Percentiles rank a stretch among this genome's conserved stretches.
Evolutionary conservation across 2,888 invertebrate species (phyloP).

Genomic region (Xestobium rufovillosum): DNA sequence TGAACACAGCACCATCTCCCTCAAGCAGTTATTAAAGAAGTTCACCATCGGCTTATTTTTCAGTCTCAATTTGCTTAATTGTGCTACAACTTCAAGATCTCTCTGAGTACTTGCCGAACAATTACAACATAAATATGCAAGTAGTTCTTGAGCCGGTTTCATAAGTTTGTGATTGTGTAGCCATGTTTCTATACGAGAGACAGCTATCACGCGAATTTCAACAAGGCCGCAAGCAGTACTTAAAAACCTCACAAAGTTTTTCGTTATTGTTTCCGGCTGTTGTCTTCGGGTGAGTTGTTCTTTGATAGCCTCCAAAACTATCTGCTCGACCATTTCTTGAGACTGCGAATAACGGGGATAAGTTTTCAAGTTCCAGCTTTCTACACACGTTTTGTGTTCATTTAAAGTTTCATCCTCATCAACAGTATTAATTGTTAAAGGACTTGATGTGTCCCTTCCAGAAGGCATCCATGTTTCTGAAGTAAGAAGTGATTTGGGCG

Average conservation of each 20-base stretch:
- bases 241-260: conserved; percentile 80
- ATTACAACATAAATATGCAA: conserved; percentile 87
- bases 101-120: conserved; percentile 62
- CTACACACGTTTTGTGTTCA: conserved; percentile 40
- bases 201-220: conserved; percentile 74
- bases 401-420: conserved; percentile 52
- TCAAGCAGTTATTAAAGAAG: conserved; percentile 78
- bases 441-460: conserved; percentile 42
- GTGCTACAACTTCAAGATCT: conserved; percentile 71
- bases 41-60: conserved; percentile 91
- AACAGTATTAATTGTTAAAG: conserved; percentile 44
- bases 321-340: conserved; percentile 65
- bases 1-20: conserved; percentile 81
- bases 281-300: conserved; percentile 81
- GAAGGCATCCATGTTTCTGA: conserved; percentile 52
- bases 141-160: conserved; percentile 83
- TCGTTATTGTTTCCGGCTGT: conserved; percentile 78
- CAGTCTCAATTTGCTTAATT: conserved; percentile 80
- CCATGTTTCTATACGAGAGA: conserved; percentile 84
- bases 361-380: conserved; percentile 44
- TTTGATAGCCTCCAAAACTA: conserved; percentile 79
- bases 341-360: conserved; percentile 53
- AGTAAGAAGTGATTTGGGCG: conserved; percentile 62
- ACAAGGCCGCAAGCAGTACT: conserved; percentile 79
- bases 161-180: conserved; percentile 92